Conservation (phyloP, 1,140 invertebrate species). For the Reticulitermes speratus region DNA sequence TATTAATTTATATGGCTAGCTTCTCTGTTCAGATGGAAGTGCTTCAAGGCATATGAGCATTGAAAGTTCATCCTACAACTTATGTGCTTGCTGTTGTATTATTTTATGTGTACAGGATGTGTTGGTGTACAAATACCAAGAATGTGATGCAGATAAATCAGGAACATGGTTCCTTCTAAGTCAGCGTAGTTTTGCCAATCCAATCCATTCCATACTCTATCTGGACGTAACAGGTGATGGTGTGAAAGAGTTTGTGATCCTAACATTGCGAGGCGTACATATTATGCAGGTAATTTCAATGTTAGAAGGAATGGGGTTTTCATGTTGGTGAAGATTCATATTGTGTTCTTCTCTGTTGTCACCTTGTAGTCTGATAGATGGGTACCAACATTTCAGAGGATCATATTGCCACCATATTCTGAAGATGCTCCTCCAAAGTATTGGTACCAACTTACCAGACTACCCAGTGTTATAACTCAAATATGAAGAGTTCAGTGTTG, state of each 20-base stretch:
- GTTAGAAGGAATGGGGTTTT: neutral
- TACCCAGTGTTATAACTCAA: no score
- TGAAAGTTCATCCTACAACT: no score
- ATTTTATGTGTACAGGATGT: conserved; percentile 52
- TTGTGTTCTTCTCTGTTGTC: neutral
- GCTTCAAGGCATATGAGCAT: no score
- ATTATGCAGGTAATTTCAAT: conserved; percentile 59
- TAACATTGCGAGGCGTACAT: conserved; percentile 66
- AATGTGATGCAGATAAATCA: neutral
- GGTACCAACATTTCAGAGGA: no score
- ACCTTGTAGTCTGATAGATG: neutral
- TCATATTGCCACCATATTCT: no score
- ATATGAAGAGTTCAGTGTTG: no score
- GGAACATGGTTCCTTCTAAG: conserved; percentile 50
- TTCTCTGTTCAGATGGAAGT: no score
- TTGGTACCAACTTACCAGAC: no score
- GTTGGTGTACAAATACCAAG: conserved; percentile 56
- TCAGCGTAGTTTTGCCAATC: conserved; percentile 58
- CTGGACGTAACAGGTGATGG: conserved; percentile 70
- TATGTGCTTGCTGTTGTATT: neutral
- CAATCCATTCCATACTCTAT: conserved; percentile 61
- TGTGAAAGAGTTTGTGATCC: conserved; percentile 64
- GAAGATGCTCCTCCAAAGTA: no score
- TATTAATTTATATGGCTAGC: no score
- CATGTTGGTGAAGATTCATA: neutral